Evolutionary conservation across 2,797 vertebrate species (phyloP).

Genomic region (Pangasius sanitwongsei): DNA sequence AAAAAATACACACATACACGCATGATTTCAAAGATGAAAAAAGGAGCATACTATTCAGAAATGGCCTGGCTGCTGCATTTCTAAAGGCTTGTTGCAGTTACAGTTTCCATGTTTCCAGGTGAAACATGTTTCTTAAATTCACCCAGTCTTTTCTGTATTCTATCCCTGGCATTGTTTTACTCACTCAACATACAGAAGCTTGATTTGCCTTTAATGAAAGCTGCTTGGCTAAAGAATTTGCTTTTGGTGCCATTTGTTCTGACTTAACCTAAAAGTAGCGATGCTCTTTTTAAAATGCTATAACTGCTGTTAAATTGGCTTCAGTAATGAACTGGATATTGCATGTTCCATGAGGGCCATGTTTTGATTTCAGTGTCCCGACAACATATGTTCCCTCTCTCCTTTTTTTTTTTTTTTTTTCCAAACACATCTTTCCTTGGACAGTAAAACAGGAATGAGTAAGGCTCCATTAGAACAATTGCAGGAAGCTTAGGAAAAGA

Average conservation of each 20-base stretch:
- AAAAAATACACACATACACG: constrained; percentile 29
- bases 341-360: constrained; percentile 61
- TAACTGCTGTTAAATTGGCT: constrained; percentile 66
- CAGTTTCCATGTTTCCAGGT: constrained; percentile 73
- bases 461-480: constrained; percentile 78
- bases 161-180: constrained; percentile 46
- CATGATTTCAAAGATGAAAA: constrained; percentile 66
- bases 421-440: constrained; percentile 72
- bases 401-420: constrained; percentile 17
- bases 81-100: constrained; percentile 73
- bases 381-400: constrained; percentile 53
- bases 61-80: constrained; percentile 58
- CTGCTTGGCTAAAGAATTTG: constrained; percentile 63
- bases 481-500: constrained; percentile 78
- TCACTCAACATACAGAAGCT: constrained; percentile 62
- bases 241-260: constrained; percentile 58
- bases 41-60: constrained; percentile 70
- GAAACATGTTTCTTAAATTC: constrained; percentile 66
- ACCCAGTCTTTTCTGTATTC: constrained; percentile 62
- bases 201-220: constrained; percentile 72
- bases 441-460: constrained; percentile 74
- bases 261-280: constrained; percentile 55
- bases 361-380: constrained; percentile 71
- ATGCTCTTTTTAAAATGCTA: constrained; percentile 68
- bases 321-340: constrained; percentile 52